Evolutionary conservation across 1,140 invertebrate genomes (phyloP).

Genomic region (Manduca sexta): DNA sequence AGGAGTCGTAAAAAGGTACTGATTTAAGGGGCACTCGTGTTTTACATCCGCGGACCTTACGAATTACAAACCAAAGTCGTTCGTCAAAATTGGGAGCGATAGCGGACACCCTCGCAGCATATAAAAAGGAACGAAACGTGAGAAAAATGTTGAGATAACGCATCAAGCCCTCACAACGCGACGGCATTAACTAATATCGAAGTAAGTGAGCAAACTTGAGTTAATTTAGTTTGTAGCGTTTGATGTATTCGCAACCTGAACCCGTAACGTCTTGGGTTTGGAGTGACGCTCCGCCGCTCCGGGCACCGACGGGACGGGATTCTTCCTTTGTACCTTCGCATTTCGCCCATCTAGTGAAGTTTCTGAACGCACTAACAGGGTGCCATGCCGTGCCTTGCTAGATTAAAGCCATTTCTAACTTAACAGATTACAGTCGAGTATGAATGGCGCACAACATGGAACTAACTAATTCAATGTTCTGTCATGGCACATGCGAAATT

Average conservation of each 20-base stretch:
- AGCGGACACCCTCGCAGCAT: background rate
- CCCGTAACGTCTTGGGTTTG: slow-evolving; percentile 33
- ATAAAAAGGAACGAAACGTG: no score
- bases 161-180: background rate
- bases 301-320: slow-evolving; percentile 49
- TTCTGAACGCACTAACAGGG: slow-evolving; percentile 32
- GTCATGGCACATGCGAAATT: slow-evolving; percentile 41
- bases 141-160: background rate
- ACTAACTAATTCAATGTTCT: slow-evolving; percentile 41
- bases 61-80: slow-evolving; percentile 6
- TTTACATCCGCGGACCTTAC: slow-evolving; percentile 7
- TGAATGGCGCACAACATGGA: slow-evolving; percentile 9
- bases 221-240: background rate
- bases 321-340: slow-evolving; percentile 57
- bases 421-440: slow-evolving; percentile 30
- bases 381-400: slow-evolving; percentile 8
- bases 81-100: slow-evolving; percentile 2
- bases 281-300: slow-evolving; percentile 44
- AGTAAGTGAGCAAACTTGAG: no score
- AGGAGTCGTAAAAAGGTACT: slow-evolving; percentile 35
- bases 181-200: no score
- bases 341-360: slow-evolving; percentile 47
- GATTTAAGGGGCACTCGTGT: slow-evolving; percentile 15
- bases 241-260: slow-evolving; percentile 34
- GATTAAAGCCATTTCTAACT: slow-evolving; percentile 26